Base-by-base conservation (phyloP, 2,888 invertebrate genomes). In the Drosophila macrospina region DNA sequence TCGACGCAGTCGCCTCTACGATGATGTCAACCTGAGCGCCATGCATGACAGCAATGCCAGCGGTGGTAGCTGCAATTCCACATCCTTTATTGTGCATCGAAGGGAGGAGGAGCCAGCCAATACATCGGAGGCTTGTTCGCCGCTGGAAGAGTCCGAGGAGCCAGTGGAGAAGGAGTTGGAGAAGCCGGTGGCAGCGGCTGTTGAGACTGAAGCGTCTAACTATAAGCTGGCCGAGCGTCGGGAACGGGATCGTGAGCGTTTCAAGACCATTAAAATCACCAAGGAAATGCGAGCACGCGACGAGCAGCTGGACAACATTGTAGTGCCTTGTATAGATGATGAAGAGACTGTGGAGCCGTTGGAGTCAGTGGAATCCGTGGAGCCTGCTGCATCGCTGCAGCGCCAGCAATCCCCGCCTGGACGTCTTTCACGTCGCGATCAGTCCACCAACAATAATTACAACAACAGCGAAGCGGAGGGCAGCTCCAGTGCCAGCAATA, bases 221-320 rank as follows among this genome's bases (percentile, higher is more conserved):
- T 76, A 76, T 41, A 86, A 86, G 66, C 45, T 89, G 55, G 64
- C 86, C 5, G 89, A 90, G 55, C 90, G 90, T 48, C 90, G 91
- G 13, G 88, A 87, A 52, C 82, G 90, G 13, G 91, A 92, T 84
- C 91, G 91, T 11, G 92, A 92, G 69, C 91, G 92, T 24, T 92
- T 92, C 61, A 92, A 92, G 80, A 92, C 92, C n/a, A 92, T 92
- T 60, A 90, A 91, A 80, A 90, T 92, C 56, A 89, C 89, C 20
- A 91, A 88, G 51, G 86, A 76, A 30, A 86, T 86, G 83, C 83
- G 79, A 8, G 34, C 61, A 32, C 51, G 62, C 73, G 71, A 56
- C 78, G 83, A 70, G 63, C 80, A 71, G 80, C 52, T 56, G 59
- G 86, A 89, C 61, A 80, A 90, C 72, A 82, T 91, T 67, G 86